Evolutionary conservation across 2,113 vertebrate genomes (phyloP).

Genomic region (Prochilodus magdalenae): DNA sequence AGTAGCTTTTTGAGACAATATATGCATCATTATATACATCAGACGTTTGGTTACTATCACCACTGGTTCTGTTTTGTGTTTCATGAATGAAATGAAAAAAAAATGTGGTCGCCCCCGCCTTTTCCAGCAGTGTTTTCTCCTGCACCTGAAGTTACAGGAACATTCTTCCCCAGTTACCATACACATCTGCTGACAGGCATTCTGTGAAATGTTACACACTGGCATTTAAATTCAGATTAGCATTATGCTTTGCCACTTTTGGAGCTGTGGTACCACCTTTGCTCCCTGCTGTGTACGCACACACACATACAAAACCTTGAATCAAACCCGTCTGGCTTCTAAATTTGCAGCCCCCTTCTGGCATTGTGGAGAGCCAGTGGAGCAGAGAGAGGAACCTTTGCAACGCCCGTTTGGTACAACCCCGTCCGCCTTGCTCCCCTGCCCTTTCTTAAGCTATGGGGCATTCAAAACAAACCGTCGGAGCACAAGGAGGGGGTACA

Average conservation of each 20-base stretch:
- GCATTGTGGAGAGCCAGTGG: constrained; percentile 76
- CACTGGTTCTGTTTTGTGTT: too few relatives aligned
- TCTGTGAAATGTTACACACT: too few relatives aligned
- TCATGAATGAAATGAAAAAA: too few relatives aligned
- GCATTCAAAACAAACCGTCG: constrained; percentile 50
- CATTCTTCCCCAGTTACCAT: too few relatives aligned
- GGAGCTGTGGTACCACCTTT: neutral
- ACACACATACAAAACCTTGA: constrained; percentile 22
- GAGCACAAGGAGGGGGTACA: constrained; percentile 2
- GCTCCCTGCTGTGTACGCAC: neutral
- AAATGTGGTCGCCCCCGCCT: too few relatives aligned
- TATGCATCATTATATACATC: too few relatives aligned
- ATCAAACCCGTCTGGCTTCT: constrained; percentile 63
- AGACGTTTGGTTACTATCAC: too few relatives aligned
- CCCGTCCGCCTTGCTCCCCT: constrained; percentile 62
- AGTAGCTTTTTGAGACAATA: too few relatives aligned
- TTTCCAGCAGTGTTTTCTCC: too few relatives aligned
- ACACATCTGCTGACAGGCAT: too few relatives aligned
- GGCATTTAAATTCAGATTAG: too few relatives aligned
- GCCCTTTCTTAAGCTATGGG: constrained; percentile 55
- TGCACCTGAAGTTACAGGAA: too few relatives aligned
- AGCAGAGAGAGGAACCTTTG: constrained; percentile 73
- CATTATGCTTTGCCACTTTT: neutral
- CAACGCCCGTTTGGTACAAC: constrained; percentile 58
- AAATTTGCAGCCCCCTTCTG: constrained; percentile 70